Conservation (phyloP, 2,113 vertebrate species). For the Petrocephalus microphthalmus region DNA sequence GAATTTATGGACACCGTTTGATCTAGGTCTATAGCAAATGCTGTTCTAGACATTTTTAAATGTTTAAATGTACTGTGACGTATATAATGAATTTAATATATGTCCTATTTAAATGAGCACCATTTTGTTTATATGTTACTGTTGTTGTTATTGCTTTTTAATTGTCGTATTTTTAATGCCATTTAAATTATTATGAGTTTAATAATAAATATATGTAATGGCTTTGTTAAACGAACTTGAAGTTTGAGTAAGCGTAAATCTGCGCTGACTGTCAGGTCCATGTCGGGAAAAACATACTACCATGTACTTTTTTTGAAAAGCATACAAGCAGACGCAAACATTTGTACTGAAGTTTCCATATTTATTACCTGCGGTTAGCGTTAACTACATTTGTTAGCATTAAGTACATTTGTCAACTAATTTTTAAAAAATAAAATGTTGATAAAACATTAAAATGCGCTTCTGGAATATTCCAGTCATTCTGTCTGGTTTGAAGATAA, state of each 20-base stretch:
- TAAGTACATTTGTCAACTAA: background rate
- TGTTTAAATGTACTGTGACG: background rate
- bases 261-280: background rate
- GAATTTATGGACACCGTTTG: background rate
- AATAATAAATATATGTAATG: background rate
- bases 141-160: background rate
- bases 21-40: background rate
- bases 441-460: background rate
- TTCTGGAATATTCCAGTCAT: background rate
- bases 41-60: background rate
- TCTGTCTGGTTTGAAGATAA: background rate
- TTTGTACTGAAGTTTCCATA: background rate
- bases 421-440: background rate
- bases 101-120: background rate
- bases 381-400: background rate
- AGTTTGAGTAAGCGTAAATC: background rate
- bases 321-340: background rate
- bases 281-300: background rate
- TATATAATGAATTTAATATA: background rate
- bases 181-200: background rate
- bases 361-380: background rate
- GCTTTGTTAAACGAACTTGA: background rate
- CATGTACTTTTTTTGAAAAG: background rate
- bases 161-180: background rate
- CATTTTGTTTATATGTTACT: background rate